Base-by-base conservation (phyloP, 1,140 invertebrate species). In the Leptinotarsa defecta region DNA sequence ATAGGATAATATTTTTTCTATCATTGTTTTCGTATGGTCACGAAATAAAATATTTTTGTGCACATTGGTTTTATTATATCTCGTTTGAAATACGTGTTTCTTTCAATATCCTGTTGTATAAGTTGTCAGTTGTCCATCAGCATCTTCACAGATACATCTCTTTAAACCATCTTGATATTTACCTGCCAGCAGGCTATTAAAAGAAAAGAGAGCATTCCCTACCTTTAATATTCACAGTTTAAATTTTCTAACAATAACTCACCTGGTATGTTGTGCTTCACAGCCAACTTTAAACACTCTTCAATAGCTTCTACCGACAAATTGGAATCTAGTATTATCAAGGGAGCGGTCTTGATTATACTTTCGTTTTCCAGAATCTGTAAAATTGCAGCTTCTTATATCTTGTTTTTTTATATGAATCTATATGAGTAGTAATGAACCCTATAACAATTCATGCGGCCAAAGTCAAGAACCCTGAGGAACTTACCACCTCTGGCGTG, bases 261-360 rank as follows among this genome's bases (percentile, higher is more conserved):
- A 94, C 92, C 91, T 83, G 94, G 94, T 81, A 92, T 89, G 48
- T 89, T 82, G 48, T 89, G 82, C 69, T 87, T 79, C 5, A 85
- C 74, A 49, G 93, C 94, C 6, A 93, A 80, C 71, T 91, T 82
- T 64, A 95, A 83, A 15, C 91, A 85, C 73, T 87, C 87, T 65
- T 89, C 84, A 82, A 97, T 92, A 1, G 93, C 90, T 34, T 90
- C 84, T 64, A 88, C 70, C 15, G 93, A 89, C 65, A 93, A 85
- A 86, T 97, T 97, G 24, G 92, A 94, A 87, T 97, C 96, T 24
- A 97, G 85, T 61, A 96, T 86, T 34, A 97, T 89, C 13, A 97
- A 81, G 5, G 93, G 90, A 1, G 93, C 89, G 20, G 86, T 83
- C 72, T 88, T 84, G 19, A 95, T 85, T 3, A 88, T 76, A 6